Percentiles rank a stretch among this genome's conserved stretches.
These are phyloP conservation scores for Drosophila hamatofila DNA, from an alignment of 2,888 invertebrate genomes.

Conservation along the genomic window DNA sequence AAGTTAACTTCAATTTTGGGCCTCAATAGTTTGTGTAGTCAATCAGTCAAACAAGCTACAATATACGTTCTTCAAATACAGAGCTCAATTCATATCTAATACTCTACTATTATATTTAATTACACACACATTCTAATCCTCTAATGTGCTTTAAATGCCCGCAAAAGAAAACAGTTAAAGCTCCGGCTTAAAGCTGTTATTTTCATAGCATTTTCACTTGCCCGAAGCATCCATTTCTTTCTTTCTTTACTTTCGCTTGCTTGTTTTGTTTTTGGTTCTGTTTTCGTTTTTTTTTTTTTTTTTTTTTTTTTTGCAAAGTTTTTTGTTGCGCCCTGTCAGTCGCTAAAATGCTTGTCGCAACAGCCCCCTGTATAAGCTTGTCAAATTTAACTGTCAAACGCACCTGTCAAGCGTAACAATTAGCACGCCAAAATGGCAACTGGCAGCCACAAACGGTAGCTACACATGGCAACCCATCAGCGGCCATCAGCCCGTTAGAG, in stretches of 20 bases:
- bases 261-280: neutral
- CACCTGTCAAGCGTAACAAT: constrained; percentile 78
- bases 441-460: constrained; percentile 52
- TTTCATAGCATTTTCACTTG: constrained; percentile 11
- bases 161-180: neutral
- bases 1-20: neutral
- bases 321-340: constrained; percentile 11
- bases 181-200: constrained; percentile 12
- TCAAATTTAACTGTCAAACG: constrained; percentile 80
- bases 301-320: constrained; percentile 21
- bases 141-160: neutral
- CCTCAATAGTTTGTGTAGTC: neutral
- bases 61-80: neutral
- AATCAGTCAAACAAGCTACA: neutral
- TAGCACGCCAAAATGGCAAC: constrained; percentile 68
- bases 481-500: constrained; percentile 5
- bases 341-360: constrained; percentile 15
- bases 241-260: neutral
- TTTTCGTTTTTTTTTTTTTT: neutral
- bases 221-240: constrained; percentile 15
- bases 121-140: neutral
- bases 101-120: neutral
- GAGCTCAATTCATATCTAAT: neutral
- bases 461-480: constrained; percentile 13
- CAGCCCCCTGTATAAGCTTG: constrained; percentile 63